Evolutionary conservation across 2,113 vertebrate genomes (phyloP).

Genomic region (Pelvicachromis taeniatus): DNA sequence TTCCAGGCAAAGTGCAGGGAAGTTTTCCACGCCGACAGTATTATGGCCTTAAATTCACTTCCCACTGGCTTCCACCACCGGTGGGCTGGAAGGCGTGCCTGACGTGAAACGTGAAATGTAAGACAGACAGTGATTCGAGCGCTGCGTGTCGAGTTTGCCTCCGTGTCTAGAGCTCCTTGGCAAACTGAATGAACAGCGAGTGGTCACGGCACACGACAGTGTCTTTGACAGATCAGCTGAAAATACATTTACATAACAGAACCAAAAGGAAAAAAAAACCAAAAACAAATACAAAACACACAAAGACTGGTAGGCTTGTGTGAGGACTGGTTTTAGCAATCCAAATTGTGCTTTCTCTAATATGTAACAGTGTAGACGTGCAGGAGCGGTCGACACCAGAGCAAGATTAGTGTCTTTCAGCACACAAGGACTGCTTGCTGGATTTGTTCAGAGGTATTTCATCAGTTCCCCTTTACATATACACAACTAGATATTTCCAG

Average conservation of each 20-base stretch:
- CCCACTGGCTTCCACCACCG: not conserved
- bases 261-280: not conserved
- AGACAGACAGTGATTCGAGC: slow-evolving; percentile 65
- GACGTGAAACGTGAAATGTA: slow-evolving; percentile 20
- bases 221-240: slow-evolving; percentile 37
- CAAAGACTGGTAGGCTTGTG: slow-evolving; percentile 20
- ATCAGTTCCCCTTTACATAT: slow-evolving; percentile 40
- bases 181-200: slow-evolving; percentile 28
- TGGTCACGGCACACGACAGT: slow-evolving; percentile 32
- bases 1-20: slow-evolving; percentile 59
- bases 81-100: not conserved
- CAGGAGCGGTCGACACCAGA: slow-evolving; percentile 9
- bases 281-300: not conserved
- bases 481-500: slow-evolving; percentile 53
- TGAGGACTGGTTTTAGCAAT: slow-evolving; percentile 38
- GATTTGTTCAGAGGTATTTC: slow-evolving; percentile 55
- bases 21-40: slow-evolving; percentile 30
- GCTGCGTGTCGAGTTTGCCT: slow-evolving; percentile 24
- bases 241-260: not conserved
- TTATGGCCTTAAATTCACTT: slow-evolving; percentile 51
- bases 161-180: slow-evolving; percentile 34
- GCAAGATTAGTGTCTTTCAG: slow-evolving; percentile 37
- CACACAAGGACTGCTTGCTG: slow-evolving; percentile 37
- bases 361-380: slow-evolving; percentile 46
- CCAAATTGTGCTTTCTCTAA: slow-evolving; percentile 70